These are phyloP conservation scores for Diuraphis noxia DNA, from an alignment of 1,140 invertebrate genomes.

Conservation along the genomic window DNA sequence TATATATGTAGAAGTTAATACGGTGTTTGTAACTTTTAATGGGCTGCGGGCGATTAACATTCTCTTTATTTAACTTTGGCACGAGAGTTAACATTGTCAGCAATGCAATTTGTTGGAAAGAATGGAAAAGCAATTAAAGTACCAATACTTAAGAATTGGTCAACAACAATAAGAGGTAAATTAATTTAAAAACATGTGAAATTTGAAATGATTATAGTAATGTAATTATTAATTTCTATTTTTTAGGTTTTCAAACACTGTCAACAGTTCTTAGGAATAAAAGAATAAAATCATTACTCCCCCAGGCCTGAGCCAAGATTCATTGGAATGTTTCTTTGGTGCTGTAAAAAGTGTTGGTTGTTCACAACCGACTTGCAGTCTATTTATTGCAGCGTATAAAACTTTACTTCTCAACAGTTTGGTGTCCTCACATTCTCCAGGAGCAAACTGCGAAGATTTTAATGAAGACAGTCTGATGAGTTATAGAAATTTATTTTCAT, in stretches of 20 bases:
- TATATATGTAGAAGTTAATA: too few species aligned
- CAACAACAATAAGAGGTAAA: conserved; percentile 6
- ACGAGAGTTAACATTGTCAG: not conserved
- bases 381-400: not conserved
- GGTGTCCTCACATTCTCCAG: not conserved
- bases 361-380: conserved; percentile 4
- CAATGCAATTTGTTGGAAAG: too few species aligned
- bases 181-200: not conserved
- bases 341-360: not conserved
- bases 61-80: not conserved
- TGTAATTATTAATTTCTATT: not conserved
- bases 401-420: not conserved
- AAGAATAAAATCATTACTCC: not conserved
- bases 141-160: not conserved
- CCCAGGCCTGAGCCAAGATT: not conserved
- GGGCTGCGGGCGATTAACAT: too few species aligned
- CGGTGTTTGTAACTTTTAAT: too few species aligned
- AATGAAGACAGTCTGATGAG: not conserved
- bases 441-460: not conserved
- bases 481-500: conserved; percentile 1
- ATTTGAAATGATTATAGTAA: not conserved
- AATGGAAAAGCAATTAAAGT: too few species aligned
- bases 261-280: not conserved
- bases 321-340: conserved; percentile 1
- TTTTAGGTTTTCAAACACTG: conserved; percentile 8